Evolutionary conservation across 2,888 invertebrate species (phyloP), one percentile per base, ranked within the genome.

Genomic region (Abrostola triplasia): DNA sequence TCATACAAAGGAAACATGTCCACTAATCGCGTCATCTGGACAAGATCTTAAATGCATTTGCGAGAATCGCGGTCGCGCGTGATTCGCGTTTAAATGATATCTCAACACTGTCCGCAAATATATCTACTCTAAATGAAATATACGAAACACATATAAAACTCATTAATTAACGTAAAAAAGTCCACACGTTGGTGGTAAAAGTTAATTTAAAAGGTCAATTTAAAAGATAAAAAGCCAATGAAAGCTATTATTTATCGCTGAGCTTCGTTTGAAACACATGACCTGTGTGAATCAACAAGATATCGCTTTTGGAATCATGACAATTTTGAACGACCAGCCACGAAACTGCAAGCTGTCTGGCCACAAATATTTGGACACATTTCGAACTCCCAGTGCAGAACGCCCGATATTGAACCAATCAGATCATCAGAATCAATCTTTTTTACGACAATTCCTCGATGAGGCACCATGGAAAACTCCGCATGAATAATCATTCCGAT

Each of bases 101-200:
- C 44, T 44, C 13, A 12, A 13, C 13, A 13, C 12, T 13, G 13
- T 44, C 44, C 12, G 6, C 37, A 56, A n/a, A 57, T 11, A 50
- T 49, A 49, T 41, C 6, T 5, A 41, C 24, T n/a, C 12, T 10
- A 38, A 62, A 59, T 56, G 44, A 0, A 12, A 13, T 41, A 24
- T 35, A 9, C 41, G 13, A 47, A 58, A 57, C 53, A 70, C 35
- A 24, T 56, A 58, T 12, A 24, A 24, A 24, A 71, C 59, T 48
- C 9, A 42, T 74, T 59, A 57, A 49, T 48, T n/a, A 2, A n/a
- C 7, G 54, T 60, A 7, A 36, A 70, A 24, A 70, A 48, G 40
- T 64, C 8, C 47, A 42, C 59, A 53, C 35, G 24, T 12, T 10
- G 8, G 35, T 44, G 58, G 35, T 60, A 58, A 58, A 55, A 37